Percentiles rank a stretch among this genome's conserved stretches.
Evolutionary conservation across 92 coral and sea anemone species (phyloP).

Genomic region (Porites divaricata): DNA sequence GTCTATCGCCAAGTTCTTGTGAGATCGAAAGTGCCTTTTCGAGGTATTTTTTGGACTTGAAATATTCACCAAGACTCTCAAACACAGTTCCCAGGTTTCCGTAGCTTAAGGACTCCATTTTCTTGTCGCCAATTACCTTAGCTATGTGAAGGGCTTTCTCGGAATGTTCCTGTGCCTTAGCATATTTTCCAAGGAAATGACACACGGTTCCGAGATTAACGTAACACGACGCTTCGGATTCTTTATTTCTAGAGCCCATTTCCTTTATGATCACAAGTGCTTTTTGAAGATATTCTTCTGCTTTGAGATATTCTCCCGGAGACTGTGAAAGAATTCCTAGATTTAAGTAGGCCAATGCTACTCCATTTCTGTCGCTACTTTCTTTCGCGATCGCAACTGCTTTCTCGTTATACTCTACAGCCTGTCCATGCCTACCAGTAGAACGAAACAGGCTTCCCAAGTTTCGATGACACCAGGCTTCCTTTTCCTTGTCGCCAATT

Average conservation of each 20-base stretch:
- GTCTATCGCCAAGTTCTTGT: background rate
- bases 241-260: background rate
- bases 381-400: background rate
- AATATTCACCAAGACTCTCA: background rate
- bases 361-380: background rate
- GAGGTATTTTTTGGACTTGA: background rate
- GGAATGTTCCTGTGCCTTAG: background rate
- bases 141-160: background rate
- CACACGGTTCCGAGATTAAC: background rate
- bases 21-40: background rate
- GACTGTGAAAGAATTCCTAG: background rate
- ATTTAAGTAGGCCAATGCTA: background rate
- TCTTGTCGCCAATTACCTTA: background rate
- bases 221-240: background rate
- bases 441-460: background rate
- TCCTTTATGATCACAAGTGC: background rate
- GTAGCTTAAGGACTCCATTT: background rate
- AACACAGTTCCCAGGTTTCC: background rate
- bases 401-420: background rate
- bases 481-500: background rate
- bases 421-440: background rate
- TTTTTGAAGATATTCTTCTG: background rate
- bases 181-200: background rate
- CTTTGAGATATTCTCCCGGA: background rate
- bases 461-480: background rate